A percentile compares a stretch with the other conserved stretches of the same genome.
Conservation (phyloP, 2,888 invertebrate genomes). For the Dynastes maya region DNA sequence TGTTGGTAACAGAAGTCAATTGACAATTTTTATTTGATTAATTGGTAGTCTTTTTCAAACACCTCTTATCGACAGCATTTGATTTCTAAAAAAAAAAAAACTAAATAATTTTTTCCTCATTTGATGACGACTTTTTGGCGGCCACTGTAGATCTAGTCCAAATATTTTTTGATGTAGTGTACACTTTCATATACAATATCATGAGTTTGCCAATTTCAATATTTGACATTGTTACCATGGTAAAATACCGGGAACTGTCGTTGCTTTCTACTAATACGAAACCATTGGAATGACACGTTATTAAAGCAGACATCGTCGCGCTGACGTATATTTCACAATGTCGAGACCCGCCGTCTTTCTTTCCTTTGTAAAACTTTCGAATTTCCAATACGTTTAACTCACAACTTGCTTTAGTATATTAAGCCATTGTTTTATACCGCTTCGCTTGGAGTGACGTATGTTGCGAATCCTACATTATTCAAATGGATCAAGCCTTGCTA, state of each 20-base stretch:
- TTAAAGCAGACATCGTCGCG: constrained; percentile 33
- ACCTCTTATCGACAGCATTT: too few relatives aligned
- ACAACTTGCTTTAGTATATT: constrained; percentile 3
- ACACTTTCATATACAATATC: not conserved
- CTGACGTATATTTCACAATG: constrained; percentile 42
- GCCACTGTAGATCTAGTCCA: too few relatives aligned
- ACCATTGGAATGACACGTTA: constrained; percentile 46
- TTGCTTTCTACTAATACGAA: constrained; percentile 47
- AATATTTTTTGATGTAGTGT: not conserved
- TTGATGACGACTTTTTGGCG: too few relatives aligned
- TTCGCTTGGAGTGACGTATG: not conserved
- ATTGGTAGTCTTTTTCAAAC: too few relatives aligned
- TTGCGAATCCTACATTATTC: constrained; percentile 6
- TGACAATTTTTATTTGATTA: too few relatives aligned
- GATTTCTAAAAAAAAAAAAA: too few relatives aligned
- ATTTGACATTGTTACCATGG: constrained; percentile 27
- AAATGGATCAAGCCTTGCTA: too few relatives aligned
- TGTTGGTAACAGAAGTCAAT: too few relatives aligned
- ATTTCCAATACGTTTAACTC: constrained; percentile 42
- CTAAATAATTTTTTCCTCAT: too few relatives aligned
- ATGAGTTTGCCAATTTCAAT: constrained; percentile 34
- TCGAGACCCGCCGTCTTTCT: constrained; percentile 2
- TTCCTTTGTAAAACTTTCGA: constrained; percentile 43
- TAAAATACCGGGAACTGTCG: constrained; percentile 39
- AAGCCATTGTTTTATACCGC: constrained; percentile 18